Evolutionary conservation across 2,888 invertebrate genomes (phyloP).

Genomic region (Himalopsyche kuldschensis): DNA sequence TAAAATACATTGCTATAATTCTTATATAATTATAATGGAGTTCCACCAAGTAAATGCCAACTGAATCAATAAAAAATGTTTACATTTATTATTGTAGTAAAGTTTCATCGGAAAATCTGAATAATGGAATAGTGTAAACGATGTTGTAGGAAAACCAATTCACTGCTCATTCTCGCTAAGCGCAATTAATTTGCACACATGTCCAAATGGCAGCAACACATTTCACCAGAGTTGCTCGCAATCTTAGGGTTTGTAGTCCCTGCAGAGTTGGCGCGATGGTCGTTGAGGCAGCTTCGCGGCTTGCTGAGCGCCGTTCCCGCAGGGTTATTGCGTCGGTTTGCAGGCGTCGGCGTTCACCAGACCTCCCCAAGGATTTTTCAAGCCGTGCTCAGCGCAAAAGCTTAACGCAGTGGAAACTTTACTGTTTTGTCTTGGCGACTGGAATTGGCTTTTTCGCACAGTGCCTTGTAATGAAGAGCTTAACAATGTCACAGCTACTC

Average conservation of each 20-base stretch:
- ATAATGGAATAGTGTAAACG: background rate
- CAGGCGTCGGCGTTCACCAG: background rate
- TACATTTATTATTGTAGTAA: no score
- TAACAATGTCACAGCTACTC: no score
- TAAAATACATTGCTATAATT: no score
- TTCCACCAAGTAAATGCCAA: no score
- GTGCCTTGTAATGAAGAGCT: no score
- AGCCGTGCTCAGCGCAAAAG: background rate
- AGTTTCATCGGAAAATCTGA: no score
- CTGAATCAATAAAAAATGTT: no score
- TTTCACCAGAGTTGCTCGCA: background rate
- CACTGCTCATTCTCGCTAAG: background rate
- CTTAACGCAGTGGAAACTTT: background rate
- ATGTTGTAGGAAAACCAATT: background rate
- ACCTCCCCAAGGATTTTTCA: background rate
- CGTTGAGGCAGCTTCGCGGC: background rate
- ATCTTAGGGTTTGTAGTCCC: background rate
- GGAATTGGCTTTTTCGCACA: background rate
- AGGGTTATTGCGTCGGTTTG: background rate
- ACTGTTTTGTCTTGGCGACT: background rate
- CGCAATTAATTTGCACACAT: background rate
- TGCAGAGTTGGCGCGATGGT: background rate
- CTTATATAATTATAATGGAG: no score
- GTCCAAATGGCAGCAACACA: background rate
- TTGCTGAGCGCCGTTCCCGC: background rate